A percentile compares a stretch with the other conserved stretches of the same genome.
These are phyloP conservation scores for Reticulitermes speratus DNA, from an alignment of 1,140 invertebrate species.

Conservation along the genomic window DNA sequence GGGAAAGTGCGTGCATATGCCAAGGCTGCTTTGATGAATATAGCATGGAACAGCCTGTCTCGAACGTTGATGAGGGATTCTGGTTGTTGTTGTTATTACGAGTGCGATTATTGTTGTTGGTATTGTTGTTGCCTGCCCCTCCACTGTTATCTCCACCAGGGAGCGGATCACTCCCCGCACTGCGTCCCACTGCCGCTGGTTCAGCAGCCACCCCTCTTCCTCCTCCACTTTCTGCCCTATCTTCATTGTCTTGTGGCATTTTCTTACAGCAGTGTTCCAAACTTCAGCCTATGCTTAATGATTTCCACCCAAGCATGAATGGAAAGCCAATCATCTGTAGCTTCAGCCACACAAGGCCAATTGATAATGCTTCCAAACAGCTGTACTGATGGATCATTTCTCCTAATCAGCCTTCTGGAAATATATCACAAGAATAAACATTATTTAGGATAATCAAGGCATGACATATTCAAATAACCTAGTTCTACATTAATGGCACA, in stretches of 20 bases:
- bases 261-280: not conserved
- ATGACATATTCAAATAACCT: too few relatives aligned
- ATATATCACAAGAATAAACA: not conserved
- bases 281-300: slow-evolving; percentile 18
- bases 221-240: slow-evolving; percentile 11
- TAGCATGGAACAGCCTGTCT: slow-evolving; percentile 91
- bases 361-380: slow-evolving; percentile 16
- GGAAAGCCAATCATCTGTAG: not conserved
- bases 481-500: too few relatives aligned
- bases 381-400: slow-evolving; percentile 23
- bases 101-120: slow-evolving; percentile 40
- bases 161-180: not conserved
- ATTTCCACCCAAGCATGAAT: slow-evolving; percentile 22
- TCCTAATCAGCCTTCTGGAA: slow-evolving; percentile 22
- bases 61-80: slow-evolving; percentile 81
- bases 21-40: slow-evolving; percentile 89
- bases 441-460: not conserved
- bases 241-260: slow-evolving; percentile 28
- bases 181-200: not conserved
- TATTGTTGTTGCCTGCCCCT: slow-evolving; percentile 27
- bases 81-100: slow-evolving; percentile 44
- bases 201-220: not conserved
- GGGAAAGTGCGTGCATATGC: slow-evolving; percentile 89
- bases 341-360: slow-evolving; percentile 17
- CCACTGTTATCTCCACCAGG: slow-evolving; percentile 13